phyloP scores from a whole-genome alignment of 2,888 invertebrate genomes.

The Xylota segnis region DNA sequence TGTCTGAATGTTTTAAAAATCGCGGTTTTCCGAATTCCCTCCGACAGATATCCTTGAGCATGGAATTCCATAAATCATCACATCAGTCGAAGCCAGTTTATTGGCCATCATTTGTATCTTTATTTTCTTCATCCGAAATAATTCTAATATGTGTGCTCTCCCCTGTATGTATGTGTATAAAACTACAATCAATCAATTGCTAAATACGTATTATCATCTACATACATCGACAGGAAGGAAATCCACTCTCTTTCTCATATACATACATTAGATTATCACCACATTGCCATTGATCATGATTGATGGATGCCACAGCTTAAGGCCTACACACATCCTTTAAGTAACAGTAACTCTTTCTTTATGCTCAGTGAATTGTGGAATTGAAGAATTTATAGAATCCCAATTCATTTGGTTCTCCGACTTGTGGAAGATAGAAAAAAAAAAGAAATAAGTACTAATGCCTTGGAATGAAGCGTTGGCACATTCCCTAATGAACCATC shows the following conservation, averaged over 20 bases:
- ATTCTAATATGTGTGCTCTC: neutral
- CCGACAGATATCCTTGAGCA: no score
- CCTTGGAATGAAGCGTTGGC: constrained; percentile 13
- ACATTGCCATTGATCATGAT: constrained; percentile 19
- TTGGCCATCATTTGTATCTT: neutral
- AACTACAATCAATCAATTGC: constrained; percentile 32
- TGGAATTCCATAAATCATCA: neutral
- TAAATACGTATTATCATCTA: constrained; percentile 12
- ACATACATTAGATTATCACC: constrained; percentile 10
- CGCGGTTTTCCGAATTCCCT: no score
- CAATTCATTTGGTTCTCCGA: constrained; percentile 12
- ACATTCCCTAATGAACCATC: constrained; percentile 9
- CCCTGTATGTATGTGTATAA: neutral
- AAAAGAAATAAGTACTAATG: neutral
- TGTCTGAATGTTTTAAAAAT: no score
- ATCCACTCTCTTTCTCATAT: neutral
- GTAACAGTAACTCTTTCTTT: constrained; percentile 13
- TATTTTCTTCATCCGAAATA: neutral
- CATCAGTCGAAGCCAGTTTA: constrained; percentile 1
- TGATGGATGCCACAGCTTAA: constrained; percentile 28
- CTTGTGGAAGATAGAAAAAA: neutral
- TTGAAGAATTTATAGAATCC: neutral
- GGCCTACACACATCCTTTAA: constrained; percentile 17
- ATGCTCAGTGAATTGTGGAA: constrained; percentile 11
- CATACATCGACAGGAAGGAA: neutral